Conservation (phyloP, 2,113 vertebrate genomes). For the Odontesthes bonariensis region DNA sequence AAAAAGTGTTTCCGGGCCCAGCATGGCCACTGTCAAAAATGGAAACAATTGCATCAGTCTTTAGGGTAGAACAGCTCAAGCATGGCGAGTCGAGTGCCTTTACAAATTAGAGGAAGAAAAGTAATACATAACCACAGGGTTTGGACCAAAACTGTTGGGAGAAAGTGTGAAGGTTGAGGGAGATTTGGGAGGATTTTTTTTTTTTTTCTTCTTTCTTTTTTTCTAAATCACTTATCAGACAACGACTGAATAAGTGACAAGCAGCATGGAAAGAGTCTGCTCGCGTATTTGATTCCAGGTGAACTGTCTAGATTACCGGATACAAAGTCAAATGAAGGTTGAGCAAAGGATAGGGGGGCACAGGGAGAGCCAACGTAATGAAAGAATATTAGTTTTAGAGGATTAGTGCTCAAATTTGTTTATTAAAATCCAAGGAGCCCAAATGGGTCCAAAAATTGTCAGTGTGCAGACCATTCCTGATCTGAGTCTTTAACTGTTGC, state of each 20-base stretch:
- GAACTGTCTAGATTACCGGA: constrained; percentile 50
- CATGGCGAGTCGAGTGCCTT: constrained; percentile 62
- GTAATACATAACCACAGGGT: constrained; percentile 70
- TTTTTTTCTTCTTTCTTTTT: too few relatives aligned
- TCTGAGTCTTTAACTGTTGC: constrained; percentile 81
- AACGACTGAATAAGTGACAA: constrained; percentile 58
- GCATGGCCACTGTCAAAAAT: constrained; percentile 50
- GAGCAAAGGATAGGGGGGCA: constrained; percentile 52
- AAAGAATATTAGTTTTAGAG: constrained; percentile 78
- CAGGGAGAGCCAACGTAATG: constrained; percentile 65
- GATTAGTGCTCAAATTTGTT: constrained; percentile 82
- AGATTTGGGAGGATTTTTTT: constrained; percentile 29
- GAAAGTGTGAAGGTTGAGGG: constrained; percentile 35
- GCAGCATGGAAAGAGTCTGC: constrained; percentile 67
- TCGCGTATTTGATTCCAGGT: constrained; percentile 55
- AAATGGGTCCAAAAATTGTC: constrained; percentile 76
- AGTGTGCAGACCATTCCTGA: constrained; percentile 75
- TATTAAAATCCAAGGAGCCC: constrained; percentile 80
- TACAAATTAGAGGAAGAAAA: constrained; percentile 67
- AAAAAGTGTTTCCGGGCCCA: constrained; percentile 59
- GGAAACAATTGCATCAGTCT: constrained; percentile 73
- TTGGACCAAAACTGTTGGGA: constrained; percentile 61
- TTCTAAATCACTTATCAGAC: constrained; percentile 47
- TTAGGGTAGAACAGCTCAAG: constrained; percentile 65
- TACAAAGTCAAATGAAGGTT: constrained; percentile 60